Evolutionary conservation across 2,113 vertebrate species (phyloP).

Genomic region (Abramis brama): DNA sequence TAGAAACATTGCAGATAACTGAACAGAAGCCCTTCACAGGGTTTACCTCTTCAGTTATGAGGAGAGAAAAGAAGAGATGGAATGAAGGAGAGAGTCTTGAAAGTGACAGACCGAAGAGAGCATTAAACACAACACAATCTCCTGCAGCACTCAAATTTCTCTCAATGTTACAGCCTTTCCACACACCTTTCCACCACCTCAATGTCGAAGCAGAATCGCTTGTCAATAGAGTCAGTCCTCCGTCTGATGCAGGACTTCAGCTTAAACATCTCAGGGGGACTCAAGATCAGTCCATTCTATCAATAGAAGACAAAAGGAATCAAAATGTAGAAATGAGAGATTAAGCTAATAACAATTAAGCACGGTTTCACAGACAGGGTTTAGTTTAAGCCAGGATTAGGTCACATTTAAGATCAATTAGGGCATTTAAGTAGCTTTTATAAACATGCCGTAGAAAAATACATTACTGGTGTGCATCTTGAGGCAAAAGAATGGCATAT

Average conservation of each 20-base stretch:
- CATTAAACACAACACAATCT: slow-evolving; percentile 42
- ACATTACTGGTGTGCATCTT: no score
- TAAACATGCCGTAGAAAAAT: no score
- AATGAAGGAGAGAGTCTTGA: slow-evolving; percentile 45
- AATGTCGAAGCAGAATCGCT: slow-evolving; percentile 89
- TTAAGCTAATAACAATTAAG: not conserved
- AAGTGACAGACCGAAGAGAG: slow-evolving; percentile 38
- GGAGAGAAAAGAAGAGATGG: slow-evolving; percentile 52
- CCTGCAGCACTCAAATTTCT: not conserved
- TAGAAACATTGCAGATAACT: slow-evolving; percentile 64
- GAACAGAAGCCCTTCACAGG: slow-evolving; percentile 61
- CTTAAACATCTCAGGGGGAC: slow-evolving; percentile 85
- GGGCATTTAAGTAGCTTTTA: no score
- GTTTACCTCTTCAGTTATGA: slow-evolving; percentile 60
- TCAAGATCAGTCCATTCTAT: slow-evolving; percentile 87
- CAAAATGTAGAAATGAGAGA: not conserved
- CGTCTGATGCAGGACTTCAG: slow-evolving; percentile 87
- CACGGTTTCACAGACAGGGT: no score
- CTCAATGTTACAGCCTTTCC: not conserved
- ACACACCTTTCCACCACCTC: slow-evolving; percentile 87
- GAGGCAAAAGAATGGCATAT: no score
- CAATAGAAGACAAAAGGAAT: slow-evolving; percentile 14
- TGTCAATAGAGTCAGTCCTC: slow-evolving; percentile 90
- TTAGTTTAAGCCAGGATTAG: no score
- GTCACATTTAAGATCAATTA: no score